Conservation (phyloP, 2,113 vertebrate species). For the Emberiza fucata region DNA sequence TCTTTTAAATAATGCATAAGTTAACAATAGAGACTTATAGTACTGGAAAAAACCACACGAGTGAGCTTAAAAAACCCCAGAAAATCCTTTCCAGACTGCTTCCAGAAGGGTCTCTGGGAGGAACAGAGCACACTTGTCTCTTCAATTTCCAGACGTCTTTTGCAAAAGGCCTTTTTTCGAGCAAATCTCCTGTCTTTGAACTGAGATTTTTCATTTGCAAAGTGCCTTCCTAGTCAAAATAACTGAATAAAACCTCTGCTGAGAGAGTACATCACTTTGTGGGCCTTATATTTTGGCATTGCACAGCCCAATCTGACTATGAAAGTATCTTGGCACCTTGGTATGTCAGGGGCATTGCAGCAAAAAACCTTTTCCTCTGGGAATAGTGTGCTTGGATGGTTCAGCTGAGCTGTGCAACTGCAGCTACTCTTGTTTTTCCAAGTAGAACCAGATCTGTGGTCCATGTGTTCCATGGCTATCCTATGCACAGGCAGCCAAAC, state of each 20-base stretch:
- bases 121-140: slow-evolving; percentile 21
- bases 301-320: not conserved
- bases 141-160: slow-evolving; percentile 9
- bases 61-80: not conserved
- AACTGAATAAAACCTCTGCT: not conserved
- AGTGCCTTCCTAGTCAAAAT: not conserved
- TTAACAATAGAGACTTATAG: slow-evolving; percentile 55
- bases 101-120: slow-evolving; percentile 28
- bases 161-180: slow-evolving; percentile 3
- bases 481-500: not conserved
- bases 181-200: not conserved
- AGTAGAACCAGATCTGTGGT: not conserved
- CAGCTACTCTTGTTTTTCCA: not conserved
- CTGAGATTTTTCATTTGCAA: not conserved
- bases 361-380: not conserved
- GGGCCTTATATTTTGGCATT: not conserved
- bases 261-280: not conserved
- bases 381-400: not conserved
- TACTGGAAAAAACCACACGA: not conserved
- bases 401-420: not conserved
- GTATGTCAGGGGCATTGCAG: not conserved
- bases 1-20: slow-evolving; percentile 66
- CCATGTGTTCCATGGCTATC: accelerated
- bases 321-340: not conserved
- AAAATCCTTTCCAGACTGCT: slow-evolving; percentile 20